Evolutionary conservation across 37 sponge, comb jelly and placozoan species (phyloP).

Genomic region (Haliclona indistincta): DNA sequence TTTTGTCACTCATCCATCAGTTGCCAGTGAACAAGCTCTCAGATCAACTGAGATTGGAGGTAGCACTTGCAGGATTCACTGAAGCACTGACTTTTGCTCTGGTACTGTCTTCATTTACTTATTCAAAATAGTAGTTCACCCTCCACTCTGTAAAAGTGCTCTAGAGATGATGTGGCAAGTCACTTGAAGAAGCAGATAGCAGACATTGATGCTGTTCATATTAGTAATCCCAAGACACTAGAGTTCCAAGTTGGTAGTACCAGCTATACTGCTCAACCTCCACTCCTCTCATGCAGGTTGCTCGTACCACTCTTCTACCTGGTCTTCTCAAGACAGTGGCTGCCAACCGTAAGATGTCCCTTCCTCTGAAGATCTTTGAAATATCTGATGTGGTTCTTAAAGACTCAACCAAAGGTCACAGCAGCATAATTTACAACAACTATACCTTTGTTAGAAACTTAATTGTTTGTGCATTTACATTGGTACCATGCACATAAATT

Average conservation of each 20-base stretch:
- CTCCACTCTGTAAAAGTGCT: too few species aligned
- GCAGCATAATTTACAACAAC: too few species aligned
- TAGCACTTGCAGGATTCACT: slow-evolving; percentile 95
- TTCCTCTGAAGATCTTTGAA: slow-evolving; percentile 93
- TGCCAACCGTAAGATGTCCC: slow-evolving; percentile 89
- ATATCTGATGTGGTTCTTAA: slow-evolving; percentile 88
- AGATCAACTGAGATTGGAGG: slow-evolving; percentile 75
- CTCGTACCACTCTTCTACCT: slow-evolving; percentile 85
- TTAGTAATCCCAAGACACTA: slow-evolving; percentile 90
- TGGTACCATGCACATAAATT: too few species aligned
- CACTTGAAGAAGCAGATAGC: slow-evolving; percentile 58
- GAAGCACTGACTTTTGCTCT: slow-evolving; percentile 94
- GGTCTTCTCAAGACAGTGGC: slow-evolving; percentile 93
- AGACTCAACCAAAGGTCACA: slow-evolving; percentile 64
- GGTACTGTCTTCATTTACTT: too few species aligned
- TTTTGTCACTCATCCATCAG: slow-evolving; percentile 39
- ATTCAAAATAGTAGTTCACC: too few species aligned
- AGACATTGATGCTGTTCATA: slow-evolving; percentile 89
- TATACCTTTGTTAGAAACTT: too few species aligned
- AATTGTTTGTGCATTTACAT: too few species aligned
- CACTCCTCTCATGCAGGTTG: slow-evolving; percentile 57
- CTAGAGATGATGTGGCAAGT: slow-evolving; percentile 79
- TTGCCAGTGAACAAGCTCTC: slow-evolving; percentile 94
- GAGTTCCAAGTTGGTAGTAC: slow-evolving; percentile 87
- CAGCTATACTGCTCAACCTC: background rate